phyloP scores from a whole-genome alignment of 2,888 invertebrate species.

The Nymphalis urticae region DNA sequence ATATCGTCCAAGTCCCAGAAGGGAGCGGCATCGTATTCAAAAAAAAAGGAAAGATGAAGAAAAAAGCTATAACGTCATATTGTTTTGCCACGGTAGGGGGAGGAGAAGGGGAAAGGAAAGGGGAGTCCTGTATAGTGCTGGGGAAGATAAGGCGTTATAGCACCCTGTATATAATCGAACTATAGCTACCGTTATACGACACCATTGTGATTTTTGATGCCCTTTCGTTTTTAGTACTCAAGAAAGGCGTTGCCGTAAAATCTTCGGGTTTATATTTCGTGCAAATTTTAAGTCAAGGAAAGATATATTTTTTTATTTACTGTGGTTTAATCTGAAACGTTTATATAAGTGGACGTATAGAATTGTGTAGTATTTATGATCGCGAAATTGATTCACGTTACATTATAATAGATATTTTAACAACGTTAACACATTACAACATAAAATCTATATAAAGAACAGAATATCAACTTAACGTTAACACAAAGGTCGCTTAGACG shows the following conservation, averaged over 20 bases:
- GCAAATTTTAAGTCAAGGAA: background rate
- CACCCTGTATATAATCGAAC: constrained; percentile 56
- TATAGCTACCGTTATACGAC: constrained; percentile 50
- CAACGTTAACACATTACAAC: too few species aligned
- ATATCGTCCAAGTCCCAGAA: constrained; percentile 65
- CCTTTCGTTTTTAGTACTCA: constrained; percentile 57
- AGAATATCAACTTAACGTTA: too few species aligned
- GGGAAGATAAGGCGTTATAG: constrained; percentile 73
- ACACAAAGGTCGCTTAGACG: too few species aligned
- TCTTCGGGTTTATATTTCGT: constrained; percentile 37
- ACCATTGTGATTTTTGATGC: constrained; percentile 66
- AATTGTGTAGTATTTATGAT: background rate
- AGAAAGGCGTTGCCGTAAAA: constrained; percentile 58
- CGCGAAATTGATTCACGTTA: too few species aligned
- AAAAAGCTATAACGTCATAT: constrained; percentile 82
- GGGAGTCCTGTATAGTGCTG: constrained; percentile 69
- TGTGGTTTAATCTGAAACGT: background rate
- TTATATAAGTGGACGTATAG: background rate
- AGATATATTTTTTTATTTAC: background rate
- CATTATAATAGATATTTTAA: too few species aligned
- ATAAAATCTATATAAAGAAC: too few species aligned
- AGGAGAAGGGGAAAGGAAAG: constrained; percentile 42
- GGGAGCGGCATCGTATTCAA: constrained; percentile 73
- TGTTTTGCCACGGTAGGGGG: constrained; percentile 77
- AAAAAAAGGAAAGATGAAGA: constrained; percentile 72